phyloP scores from a whole-genome alignment of 2,113 vertebrate species.

The Noctilio leporinus region DNA sequence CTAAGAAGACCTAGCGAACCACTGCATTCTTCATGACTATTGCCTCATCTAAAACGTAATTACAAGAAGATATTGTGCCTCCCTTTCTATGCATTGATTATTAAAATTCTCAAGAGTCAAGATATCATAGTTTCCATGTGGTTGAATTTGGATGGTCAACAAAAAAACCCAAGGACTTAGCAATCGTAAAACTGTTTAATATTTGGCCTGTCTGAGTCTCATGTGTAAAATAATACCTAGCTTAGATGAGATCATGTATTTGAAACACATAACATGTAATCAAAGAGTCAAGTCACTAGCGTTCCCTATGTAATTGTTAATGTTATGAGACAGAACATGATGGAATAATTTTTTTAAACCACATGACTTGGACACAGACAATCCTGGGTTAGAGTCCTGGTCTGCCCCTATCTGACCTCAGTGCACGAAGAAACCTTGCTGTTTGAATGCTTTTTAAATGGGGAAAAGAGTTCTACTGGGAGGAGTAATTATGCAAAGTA shows the following conservation, averaged over 20 bases:
- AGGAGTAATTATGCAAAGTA: not conserved
- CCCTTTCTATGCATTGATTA: not conserved
- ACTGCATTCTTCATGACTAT: not conserved
- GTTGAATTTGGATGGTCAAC: not conserved
- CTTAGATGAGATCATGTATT: conserved; percentile 14
- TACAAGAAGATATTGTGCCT: not conserved
- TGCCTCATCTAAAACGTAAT: not conserved
- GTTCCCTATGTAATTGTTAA: not conserved
- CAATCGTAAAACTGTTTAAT: not conserved
- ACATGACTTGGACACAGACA: not conserved
- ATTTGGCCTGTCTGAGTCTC: not conserved
- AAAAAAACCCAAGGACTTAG: not conserved
- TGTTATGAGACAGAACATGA: not conserved
- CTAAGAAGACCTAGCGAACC: not conserved
- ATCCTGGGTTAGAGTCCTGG: not conserved
- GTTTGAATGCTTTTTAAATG: not conserved
- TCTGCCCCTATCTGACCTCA: not conserved
- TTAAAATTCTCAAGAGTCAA: not conserved
- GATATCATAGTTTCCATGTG: not conserved
- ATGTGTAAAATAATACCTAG: not conserved
- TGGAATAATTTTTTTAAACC: not conserved
- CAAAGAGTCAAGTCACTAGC: not conserved
- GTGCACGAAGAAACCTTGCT: not conserved
- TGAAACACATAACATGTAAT: conserved; percentile 15
- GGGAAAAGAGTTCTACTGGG: not conserved